Base-by-base conservation (phyloP, 1,140 invertebrate species). In the Brachionus koreanus region DNA sequence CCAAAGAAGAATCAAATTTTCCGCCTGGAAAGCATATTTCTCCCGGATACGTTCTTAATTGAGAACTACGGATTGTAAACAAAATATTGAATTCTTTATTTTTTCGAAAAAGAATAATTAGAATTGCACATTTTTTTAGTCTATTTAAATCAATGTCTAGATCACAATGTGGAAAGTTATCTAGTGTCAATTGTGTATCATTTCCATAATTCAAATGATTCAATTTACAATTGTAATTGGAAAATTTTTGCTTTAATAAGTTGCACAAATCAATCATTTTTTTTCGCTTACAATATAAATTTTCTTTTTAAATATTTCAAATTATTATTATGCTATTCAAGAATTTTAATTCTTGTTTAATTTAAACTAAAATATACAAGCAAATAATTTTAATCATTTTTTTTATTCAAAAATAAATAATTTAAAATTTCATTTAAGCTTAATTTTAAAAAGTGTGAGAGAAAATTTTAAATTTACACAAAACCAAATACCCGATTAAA, bases 1-100 rank as follows among this genome's bases (percentile, higher is more conserved):
- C 76, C 0, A 43, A 4, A 12, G 33, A 61, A 19, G 49, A 9
- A 29, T 79, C 76, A 12, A 79, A 57, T 79, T 79, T 39, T 12
- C 76, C 76, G 25, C 76, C 76, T 4, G 76, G 76, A 61, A 43
- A 63, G 29, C 76, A 79, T 42, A 79, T 57, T 65, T 79, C 76
- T 10, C 76, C 49, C 19, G 76, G 76, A 79, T 61, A 79, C 6
- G 16, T 39, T 61, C 49, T 61, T 13, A 79, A 5, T 13, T 61
- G 2, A 16, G 37, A 61, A 43, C 76, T 79, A 2, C 76, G 46
- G 23, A 79, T 79, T 39, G 76, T 79, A 5, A 29, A 79, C 16
- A 79, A 23, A 65, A 79, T 42, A 43, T 79, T 39, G 1, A 25
- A 65, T 43, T 57, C 16, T 13, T 65, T 29, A 42, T 61, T 79